Evolutionary conservation across 2,113 vertebrate species (phyloP).

Genomic region (Brachyistius frenatus): DNA sequence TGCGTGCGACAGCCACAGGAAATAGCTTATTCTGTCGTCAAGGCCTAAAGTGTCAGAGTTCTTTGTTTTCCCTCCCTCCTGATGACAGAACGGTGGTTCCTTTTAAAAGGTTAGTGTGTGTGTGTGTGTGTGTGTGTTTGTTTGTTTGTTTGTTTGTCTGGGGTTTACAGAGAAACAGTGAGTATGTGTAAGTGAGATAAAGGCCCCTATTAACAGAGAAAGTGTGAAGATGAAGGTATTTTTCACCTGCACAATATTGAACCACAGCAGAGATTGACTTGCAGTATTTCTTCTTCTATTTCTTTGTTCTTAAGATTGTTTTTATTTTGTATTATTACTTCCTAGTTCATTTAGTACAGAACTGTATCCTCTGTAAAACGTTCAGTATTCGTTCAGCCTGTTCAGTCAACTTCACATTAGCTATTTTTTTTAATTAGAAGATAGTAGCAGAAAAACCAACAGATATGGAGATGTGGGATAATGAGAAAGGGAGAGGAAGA

Average conservation of each 20-base stretch:
- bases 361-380: neutral
- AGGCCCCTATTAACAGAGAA: neutral
- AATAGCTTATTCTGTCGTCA: constrained; percentile 26
- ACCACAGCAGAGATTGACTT: neutral
- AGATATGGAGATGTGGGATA: neutral
- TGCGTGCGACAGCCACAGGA: constrained; percentile 30
- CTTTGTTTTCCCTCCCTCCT: neutral
- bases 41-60: constrained; percentile 2
- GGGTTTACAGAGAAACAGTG: neutral
- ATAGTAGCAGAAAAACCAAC: neutral
- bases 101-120: constrained; percentile 36
- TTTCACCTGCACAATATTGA: neutral
- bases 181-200: constrained; percentile 24
- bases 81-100: constrained; percentile 10
- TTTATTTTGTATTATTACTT: neutral
- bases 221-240: neutral
- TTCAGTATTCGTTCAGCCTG: neutral
- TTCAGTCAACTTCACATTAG: neutral
- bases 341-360: neutral
- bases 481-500: constrained; percentile 1
- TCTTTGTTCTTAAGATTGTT: neutral
- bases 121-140: too few relatives aligned
- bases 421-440: constrained; percentile 8
- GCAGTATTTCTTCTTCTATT: neutral
- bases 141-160: constrained; percentile 7